phyloP scores from a whole-genome alignment of 2,797 vertebrate species.

The Sebastes minor region DNA sequence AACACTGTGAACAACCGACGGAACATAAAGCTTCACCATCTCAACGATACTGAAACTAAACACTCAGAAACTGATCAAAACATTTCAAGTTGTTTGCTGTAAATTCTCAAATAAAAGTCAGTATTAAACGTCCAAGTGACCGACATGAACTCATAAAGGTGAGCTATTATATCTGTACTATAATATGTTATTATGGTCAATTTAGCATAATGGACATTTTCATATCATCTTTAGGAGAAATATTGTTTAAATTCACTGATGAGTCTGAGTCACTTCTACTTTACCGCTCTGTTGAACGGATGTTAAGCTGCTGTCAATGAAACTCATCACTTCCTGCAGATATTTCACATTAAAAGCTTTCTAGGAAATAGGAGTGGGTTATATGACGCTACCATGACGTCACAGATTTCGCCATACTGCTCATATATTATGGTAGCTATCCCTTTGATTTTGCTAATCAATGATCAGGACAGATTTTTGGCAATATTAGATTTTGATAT shows the following conservation, averaged over 20 bases:
- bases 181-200: background rate
- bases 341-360: background rate
- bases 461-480: background rate
- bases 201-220: background rate
- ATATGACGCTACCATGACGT: background rate
- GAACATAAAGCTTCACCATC: background rate
- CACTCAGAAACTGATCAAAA: background rate
- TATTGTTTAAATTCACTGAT: background rate
- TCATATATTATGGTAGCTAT: background rate
- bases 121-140: background rate
- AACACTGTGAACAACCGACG: background rate
- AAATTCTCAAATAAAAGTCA: background rate
- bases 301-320: background rate
- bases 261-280: background rate
- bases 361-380: background rate
- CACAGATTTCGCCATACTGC: background rate
- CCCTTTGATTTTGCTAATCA: background rate
- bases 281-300: background rate
- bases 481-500: background rate
- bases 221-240: background rate
- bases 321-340: background rate
- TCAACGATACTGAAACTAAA: background rate
- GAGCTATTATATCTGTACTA: background rate
- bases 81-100: background rate
- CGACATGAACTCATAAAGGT: background rate